Evolutionary conservation across 2,113 vertebrate genomes (phyloP).

Genomic region (Hylia prasina): DNA sequence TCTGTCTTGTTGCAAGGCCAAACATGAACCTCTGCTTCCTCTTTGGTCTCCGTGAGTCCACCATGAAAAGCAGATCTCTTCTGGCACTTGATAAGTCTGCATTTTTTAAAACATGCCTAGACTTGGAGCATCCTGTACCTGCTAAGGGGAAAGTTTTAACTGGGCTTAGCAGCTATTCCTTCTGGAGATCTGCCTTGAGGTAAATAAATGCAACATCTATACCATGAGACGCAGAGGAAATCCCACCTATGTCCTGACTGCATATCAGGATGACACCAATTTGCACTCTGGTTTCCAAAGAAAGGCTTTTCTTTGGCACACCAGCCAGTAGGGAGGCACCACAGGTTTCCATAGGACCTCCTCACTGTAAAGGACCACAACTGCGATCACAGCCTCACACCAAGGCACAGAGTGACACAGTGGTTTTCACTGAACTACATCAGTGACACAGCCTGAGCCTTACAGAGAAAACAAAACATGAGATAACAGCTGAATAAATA

Average conservation of each 20-base stretch:
- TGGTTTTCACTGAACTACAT: not conserved
- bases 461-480: not conserved
- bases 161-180: not conserved
- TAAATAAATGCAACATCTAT: not conserved
- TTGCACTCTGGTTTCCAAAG: not conserved
- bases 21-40: not conserved
- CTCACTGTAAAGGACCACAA: not conserved
- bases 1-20: not conserved
- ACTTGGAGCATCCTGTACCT: not conserved
- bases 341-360: not conserved
- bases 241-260: not conserved
- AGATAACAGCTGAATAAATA: not conserved
- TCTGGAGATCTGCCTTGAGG: not conserved
- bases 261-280: not conserved
- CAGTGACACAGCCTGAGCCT: fast-evolving
- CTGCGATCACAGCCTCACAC: not conserved
- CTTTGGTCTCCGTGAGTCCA: not conserved
- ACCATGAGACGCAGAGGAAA: not conserved
- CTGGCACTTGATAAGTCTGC: not conserved
- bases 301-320: not conserved
- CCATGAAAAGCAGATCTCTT: not conserved
- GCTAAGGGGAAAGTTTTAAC: not conserved
- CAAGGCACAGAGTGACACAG: not conserved
- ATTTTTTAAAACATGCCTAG: not conserved
- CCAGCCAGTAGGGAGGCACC: not conserved